Evolutionary conservation across 2,797 vertebrate species (phyloP), one percentile per base, ranked within the genome.

Genomic region (Uromys caudimaculatus): DNA sequence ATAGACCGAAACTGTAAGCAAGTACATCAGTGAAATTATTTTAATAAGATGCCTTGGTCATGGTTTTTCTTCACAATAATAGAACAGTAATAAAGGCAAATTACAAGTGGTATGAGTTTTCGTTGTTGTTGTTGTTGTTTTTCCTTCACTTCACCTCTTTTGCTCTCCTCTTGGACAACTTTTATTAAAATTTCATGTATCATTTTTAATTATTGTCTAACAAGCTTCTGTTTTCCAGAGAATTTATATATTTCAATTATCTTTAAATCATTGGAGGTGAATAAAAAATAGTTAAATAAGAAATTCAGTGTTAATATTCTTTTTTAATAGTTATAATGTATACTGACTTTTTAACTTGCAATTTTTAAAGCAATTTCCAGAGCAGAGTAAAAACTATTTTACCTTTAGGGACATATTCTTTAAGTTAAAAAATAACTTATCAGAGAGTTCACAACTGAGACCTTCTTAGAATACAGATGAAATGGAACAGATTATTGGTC

Each of bases 131-230:
- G 50, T 67, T 35, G 35, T 71, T 38, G 38, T 8, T 62, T 58
- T 83, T 4, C 35, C 38, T 87, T 69, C 0, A 83, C 6, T 88
- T 89, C 3, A 54, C 14, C 29, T 50, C 11, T 8, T 81, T 94
- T 44, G 44, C 44, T 44, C 44, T 6, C 3, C 44, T 44, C 44
- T 44, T 67, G 11, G 1, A 78, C 2, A 35, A 73, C 0, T 77
- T 87, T 84, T 44, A 78, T 50, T 76, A 52, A 90, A 93, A 4
- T 95, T 60, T 64, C 1, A 78, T 41, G 23, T 52, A 1, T 82
- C 35, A 89, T 82, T 86, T 77, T 77, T 32, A 87, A 92, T 56
- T 89, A 91, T 60, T 91, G 44, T 81, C 4, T 24, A 88, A 35
- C 2, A 95, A 89, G 29, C 2, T 76, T 1, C 38, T 16, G 0